These are phyloP conservation scores for Adineta ricciae DNA, from an alignment of 2,888 invertebrate species.

Conservation along the genomic window DNA sequence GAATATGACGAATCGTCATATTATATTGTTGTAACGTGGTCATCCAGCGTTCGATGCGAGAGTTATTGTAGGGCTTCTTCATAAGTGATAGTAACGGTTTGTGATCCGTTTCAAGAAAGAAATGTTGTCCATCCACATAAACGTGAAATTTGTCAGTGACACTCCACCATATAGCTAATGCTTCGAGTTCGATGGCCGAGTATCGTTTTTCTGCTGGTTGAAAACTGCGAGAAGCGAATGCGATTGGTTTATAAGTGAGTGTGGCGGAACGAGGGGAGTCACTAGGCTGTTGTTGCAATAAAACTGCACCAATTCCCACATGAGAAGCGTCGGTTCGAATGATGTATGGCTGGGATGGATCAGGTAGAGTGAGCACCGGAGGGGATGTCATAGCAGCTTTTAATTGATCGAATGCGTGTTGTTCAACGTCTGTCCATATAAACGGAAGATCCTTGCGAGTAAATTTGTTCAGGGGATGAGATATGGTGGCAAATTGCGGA, in stretches of 20 bases:
- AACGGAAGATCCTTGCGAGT: neutral
- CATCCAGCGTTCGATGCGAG: neutral
- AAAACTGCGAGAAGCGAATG: neutral
- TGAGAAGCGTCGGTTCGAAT: neutral
- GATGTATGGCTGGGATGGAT: neutral
- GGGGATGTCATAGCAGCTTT: neutral
- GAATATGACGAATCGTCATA: neutral
- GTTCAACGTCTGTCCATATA: neutral
- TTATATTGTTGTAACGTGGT: neutral
- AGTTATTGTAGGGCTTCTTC: neutral
- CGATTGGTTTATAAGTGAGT: neutral
- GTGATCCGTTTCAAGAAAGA: slow-evolving; percentile 8
- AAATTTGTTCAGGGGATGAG: neutral
- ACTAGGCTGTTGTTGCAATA: neutral
- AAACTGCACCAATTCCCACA: neutral
- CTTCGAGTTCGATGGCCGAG: neutral
- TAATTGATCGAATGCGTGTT: neutral
- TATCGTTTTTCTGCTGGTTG: neutral
- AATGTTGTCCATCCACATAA: slow-evolving; percentile 10
- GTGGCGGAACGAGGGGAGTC: no score
- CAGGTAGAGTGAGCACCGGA: neutral
- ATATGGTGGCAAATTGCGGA: neutral
- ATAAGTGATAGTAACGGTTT: neutral
- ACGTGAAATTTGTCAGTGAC: neutral
- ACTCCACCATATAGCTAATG: neutral